A percentile compares a stretch with the other conserved stretches of the same genome.
Conservation (phyloP, 2,888 invertebrate species). For the Clusia tigrina region DNA sequence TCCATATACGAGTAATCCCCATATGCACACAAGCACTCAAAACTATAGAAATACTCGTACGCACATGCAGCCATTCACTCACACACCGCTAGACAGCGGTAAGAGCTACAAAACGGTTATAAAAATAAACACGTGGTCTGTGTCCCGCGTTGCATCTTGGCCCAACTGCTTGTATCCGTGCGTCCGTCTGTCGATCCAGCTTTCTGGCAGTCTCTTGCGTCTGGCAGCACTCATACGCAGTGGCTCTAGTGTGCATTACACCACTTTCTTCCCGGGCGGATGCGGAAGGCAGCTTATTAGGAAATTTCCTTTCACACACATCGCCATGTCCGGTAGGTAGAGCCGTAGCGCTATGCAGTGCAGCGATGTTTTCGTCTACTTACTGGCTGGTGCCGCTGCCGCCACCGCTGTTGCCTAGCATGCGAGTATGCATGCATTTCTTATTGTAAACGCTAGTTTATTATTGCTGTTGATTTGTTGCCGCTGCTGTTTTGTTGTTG, state of each 20-base stretch:
- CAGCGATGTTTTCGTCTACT: too few relatives aligned
- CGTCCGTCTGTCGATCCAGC: background rate
- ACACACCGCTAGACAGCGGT: background rate
- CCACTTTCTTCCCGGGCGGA: slow-evolving; percentile 33
- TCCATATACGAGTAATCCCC: too few relatives aligned
- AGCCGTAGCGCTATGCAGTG: too few relatives aligned
- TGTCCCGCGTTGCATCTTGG: background rate
- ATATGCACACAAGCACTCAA: too few relatives aligned
- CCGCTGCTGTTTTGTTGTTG: slow-evolving; percentile 24
- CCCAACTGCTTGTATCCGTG: background rate
- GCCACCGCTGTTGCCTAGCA: too few relatives aligned
- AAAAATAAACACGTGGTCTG: slow-evolving; percentile 25
- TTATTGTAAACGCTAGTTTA: too few relatives aligned
- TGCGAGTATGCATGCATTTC: background rate
- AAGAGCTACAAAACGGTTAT: slow-evolving; percentile 10
- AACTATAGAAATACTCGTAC: background rate
- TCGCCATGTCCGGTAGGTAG: too few relatives aligned
- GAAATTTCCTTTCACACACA: slow-evolving; percentile 40
- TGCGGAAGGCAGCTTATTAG: slow-evolving; percentile 46
- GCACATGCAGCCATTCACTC: background rate
- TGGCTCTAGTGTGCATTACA: background rate
- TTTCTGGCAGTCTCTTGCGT: background rate
- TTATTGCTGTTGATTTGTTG: slow-evolving; percentile 38
- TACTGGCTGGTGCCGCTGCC: too few relatives aligned
- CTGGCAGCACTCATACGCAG: background rate